Conservation (phyloP, 2,888 invertebrate genomes). For the Idaea straminata region DNA sequence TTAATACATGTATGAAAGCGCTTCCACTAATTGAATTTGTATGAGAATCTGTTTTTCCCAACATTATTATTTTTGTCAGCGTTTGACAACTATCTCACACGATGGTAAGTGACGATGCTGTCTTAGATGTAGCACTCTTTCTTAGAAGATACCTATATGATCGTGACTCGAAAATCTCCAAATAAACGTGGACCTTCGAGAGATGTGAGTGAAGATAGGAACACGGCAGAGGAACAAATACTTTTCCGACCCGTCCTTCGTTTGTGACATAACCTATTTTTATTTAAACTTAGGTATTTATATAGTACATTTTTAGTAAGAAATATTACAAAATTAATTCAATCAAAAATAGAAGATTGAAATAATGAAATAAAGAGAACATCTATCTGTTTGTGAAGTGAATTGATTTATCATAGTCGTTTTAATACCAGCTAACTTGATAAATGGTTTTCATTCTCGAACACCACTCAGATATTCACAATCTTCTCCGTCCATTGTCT, state of each 20-base stretch:
- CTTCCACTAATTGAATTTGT: slow-evolving; percentile 42
- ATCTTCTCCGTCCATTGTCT: slow-evolving; percentile 32
- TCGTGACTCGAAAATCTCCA: no score
- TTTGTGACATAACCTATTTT: no score
- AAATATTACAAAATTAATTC: no score
- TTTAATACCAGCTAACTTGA: slow-evolving; percentile 2
- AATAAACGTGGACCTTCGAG: no score
- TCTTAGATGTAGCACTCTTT: no score
- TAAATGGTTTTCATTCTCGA: slow-evolving; percentile 13
- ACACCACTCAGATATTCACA: slow-evolving; percentile 18
- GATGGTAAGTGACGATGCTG: no score
- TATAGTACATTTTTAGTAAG: not conserved
- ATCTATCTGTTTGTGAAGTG: slow-evolving; percentile 2
- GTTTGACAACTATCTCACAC: no score
- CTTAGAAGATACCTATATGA: no score
- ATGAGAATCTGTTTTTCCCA: not conserved
- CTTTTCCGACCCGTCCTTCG: no score
- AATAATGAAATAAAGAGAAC: slow-evolving; percentile 13
- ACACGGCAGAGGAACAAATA: no score
- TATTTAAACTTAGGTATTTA: not conserved
- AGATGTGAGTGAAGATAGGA: no score
- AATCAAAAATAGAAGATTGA: not conserved
- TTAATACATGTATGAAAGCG: slow-evolving; percentile 40
- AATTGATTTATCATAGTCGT: not conserved
- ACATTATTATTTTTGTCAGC: no score